Conservation (phyloP, 2,797 vertebrate genomes). For the Argentina silus region DNA sequence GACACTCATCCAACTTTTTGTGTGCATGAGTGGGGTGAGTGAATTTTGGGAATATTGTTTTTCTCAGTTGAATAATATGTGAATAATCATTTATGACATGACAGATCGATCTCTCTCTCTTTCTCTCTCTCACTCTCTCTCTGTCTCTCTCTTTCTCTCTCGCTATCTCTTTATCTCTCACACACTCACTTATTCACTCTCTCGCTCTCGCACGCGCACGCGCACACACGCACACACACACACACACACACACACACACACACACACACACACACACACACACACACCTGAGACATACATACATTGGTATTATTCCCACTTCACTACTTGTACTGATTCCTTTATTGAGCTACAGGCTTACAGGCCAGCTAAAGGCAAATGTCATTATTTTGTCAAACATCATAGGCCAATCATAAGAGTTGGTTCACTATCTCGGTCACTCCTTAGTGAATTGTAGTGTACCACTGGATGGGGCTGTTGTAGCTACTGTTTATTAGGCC, state of each 20-base stretch:
- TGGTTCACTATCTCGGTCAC: not conserved
- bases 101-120: not conserved
- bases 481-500: not conserved
- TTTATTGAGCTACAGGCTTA: not conserved
- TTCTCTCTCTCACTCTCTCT: not conserved
- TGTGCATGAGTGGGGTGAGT: too few relatives aligned
- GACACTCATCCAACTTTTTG: not conserved
- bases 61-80: too few relatives aligned
- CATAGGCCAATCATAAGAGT: not conserved
- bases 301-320: not conserved
- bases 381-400: not conserved
- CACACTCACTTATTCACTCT: not conserved
- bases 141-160: not conserved
- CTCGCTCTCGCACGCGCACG: slow-evolving; percentile 12
- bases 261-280: too few relatives aligned
- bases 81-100: too few relatives aligned
- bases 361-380: not conserved
- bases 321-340: not conserved
- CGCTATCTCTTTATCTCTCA: not conserved
- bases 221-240: too few relatives aligned
- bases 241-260: too few relatives aligned
- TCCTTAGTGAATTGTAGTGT: not conserved
- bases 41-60: too few relatives aligned
- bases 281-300: not conserved
- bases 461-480: slow-evolving; percentile 35